A percentile compares a stretch with the other conserved stretches of the same genome.
Conservation (phyloP, 1,140 invertebrate species). For the Chelonus insularis region DNA sequence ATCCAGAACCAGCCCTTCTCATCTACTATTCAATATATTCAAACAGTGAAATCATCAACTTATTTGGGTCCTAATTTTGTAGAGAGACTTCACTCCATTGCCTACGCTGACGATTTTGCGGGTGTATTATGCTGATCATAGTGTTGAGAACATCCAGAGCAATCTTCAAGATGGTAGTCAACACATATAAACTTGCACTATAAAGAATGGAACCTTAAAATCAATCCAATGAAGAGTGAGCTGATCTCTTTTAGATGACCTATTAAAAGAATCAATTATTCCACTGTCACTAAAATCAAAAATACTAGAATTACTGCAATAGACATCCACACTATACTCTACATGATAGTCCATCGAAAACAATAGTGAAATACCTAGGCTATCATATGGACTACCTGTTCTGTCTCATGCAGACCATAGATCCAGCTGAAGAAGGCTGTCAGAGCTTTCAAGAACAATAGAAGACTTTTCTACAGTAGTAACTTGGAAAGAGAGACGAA, state of each 20-base stretch:
- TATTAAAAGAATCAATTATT: neutral
- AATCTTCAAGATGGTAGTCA: neutral
- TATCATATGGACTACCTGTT: neutral
- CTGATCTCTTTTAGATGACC: neutral
- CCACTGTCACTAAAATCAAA: neutral
- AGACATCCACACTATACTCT: neutral
- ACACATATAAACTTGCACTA: neutral
- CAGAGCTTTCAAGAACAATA: constrained; percentile 13
- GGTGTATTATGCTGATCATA: neutral
- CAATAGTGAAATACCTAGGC: constrained; percentile 10
- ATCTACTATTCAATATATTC: constrained; percentile 27
- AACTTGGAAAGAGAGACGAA: neutral
- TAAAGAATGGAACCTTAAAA: neutral
- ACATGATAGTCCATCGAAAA: neutral
- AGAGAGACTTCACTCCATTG: neutral
- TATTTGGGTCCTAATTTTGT: neutral
- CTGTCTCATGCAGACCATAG: neutral
- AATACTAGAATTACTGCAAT: neutral
- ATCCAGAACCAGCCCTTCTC: no score
- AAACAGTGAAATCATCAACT: constrained; percentile 12
- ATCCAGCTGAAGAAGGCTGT: neutral
- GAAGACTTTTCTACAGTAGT: constrained; percentile 4
- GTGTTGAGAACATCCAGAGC: neutral
- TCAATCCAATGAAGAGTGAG: neutral
- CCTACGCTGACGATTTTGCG: constrained; percentile 20